These are phyloP conservation scores for Drosophila prolongata DNA, from an alignment of 2,888 invertebrate genomes.

Conservation along the genomic window DNA sequence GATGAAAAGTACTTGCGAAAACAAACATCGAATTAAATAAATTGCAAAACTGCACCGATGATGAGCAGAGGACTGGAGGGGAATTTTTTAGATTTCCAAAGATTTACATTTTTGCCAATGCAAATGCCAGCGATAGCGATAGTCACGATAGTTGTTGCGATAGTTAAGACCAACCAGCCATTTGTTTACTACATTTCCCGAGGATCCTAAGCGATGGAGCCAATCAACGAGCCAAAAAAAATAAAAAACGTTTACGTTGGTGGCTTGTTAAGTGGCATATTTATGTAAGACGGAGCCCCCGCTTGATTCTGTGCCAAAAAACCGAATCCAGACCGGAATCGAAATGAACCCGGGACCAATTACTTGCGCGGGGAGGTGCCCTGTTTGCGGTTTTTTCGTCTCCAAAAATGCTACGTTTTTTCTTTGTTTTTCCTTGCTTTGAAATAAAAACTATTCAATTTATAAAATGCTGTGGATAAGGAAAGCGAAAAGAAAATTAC, in stretches of 20 bases:
- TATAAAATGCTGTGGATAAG: slow-evolving; percentile 26
- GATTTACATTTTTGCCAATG: slow-evolving; percentile 27
- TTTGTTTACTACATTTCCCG: slow-evolving; percentile 35
- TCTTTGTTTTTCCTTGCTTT: slow-evolving; percentile 24
- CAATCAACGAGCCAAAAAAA: slow-evolving; percentile 38
- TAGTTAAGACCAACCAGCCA: slow-evolving; percentile 13
- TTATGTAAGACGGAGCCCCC: slow-evolving; percentile 48
- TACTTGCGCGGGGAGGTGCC: slow-evolving; percentile 37
- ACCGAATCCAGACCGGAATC: slow-evolving; percentile 34
- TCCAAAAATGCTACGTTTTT: slow-evolving; percentile 6
- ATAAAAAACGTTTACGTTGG: slow-evolving; percentile 42
- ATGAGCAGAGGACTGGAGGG: slow-evolving; percentile 27
- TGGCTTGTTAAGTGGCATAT: slow-evolving; percentile 54
- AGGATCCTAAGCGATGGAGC: slow-evolving; percentile 19
- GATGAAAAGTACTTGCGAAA: slow-evolving; percentile 52
- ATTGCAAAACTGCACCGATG: slow-evolving; percentile 55
- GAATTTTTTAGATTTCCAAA: not conserved
- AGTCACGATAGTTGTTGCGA: slow-evolving; percentile 21
- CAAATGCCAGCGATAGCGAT: slow-evolving; percentile 13
- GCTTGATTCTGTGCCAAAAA: slow-evolving; percentile 53
- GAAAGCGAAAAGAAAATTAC: slow-evolving; percentile 1
- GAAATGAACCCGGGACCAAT: slow-evolving; percentile 47
- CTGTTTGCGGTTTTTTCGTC: slow-evolving; percentile 23
- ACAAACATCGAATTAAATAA: slow-evolving; percentile 74
- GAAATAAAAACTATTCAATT: slow-evolving; percentile 40